phyloP scores from a whole-genome alignment of 92 coral and sea anemone species.

The Diadumene lineata region DNA sequence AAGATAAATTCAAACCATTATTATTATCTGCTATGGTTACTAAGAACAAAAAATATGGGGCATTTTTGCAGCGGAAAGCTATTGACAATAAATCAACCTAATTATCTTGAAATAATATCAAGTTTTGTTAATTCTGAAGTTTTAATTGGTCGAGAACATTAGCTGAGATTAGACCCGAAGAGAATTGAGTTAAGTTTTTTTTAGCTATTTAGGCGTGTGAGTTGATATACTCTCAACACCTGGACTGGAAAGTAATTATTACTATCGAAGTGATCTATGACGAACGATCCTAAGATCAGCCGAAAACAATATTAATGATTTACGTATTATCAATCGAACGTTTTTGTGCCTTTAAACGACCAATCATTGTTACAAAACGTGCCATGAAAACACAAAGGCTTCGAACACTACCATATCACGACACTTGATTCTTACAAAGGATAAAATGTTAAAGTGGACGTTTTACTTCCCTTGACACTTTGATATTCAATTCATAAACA shows the following conservation, averaged over 20 bases:
- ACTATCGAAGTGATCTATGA: slow-evolving; percentile 1
- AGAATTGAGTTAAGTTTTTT: not conserved
- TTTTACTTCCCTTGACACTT: not conserved
- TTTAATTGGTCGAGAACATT: not conserved
- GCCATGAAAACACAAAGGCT: slow-evolving; percentile 30
- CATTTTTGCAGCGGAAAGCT: not conserved
- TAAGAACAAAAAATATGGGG: not conserved
- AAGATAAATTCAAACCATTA: not conserved
- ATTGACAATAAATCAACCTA: not conserved
- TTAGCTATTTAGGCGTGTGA: slow-evolving; percentile 1
- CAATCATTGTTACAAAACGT: slow-evolving; percentile 74
- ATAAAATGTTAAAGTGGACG: not conserved
- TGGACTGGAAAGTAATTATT: not conserved
- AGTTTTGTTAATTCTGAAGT: not conserved
- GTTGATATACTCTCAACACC: not conserved
- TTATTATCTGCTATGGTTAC: not conserved
- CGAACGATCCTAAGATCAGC: not conserved
- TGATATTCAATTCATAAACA: not conserved
- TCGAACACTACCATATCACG: not conserved
- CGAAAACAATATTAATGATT: not conserved
- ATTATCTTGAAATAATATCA: not conserved
- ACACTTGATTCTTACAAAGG: not conserved
- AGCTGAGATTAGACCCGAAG: not conserved
- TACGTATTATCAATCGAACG: slow-evolving; percentile 15
- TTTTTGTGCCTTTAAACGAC: slow-evolving; percentile 74